phyloP scores from a whole-genome alignment of 2,113 vertebrate genomes.

The Heterotis niloticus region DNA sequence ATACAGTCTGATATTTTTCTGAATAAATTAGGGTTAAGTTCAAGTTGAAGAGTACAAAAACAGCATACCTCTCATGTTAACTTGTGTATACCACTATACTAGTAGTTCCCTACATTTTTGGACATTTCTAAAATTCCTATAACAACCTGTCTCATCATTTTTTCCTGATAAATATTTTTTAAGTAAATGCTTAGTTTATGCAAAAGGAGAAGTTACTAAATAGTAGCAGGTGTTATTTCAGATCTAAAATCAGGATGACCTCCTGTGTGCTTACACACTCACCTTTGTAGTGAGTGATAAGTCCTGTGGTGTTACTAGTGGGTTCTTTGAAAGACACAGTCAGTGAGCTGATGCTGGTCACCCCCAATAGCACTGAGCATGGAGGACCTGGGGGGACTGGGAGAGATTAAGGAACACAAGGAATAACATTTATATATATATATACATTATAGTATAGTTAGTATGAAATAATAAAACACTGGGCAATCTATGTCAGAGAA shows the following conservation, averaged over 20 bases:
- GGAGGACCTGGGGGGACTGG: constrained; percentile 58
- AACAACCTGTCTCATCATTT: background rate
- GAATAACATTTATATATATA: background rate
- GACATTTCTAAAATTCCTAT: background rate
- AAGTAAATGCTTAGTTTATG: no score
- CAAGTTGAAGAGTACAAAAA: no score
- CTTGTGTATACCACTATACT: no score
- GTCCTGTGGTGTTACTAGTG: constrained; percentile 34
- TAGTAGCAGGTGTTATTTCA: background rate
- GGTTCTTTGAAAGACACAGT: constrained; percentile 56
- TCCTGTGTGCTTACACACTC: constrained; percentile 8
- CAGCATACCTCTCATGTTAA: no score
- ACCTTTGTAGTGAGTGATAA: constrained; percentile 65
- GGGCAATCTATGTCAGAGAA: no score
- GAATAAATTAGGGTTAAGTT: no score
- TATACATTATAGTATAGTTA: no score
- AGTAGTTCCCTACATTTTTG: no score
- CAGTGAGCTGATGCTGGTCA: constrained; percentile 59
- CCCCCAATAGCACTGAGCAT: constrained; percentile 52
- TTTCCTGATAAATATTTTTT: no score
- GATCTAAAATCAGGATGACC: background rate
- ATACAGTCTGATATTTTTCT: no score
- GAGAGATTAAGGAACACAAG: background rate
- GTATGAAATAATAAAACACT: background rate
- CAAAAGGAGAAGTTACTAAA: no score